Conservation (phyloP, 2,113 vertebrate species). For the Pterocles gutturalis region DNA sequence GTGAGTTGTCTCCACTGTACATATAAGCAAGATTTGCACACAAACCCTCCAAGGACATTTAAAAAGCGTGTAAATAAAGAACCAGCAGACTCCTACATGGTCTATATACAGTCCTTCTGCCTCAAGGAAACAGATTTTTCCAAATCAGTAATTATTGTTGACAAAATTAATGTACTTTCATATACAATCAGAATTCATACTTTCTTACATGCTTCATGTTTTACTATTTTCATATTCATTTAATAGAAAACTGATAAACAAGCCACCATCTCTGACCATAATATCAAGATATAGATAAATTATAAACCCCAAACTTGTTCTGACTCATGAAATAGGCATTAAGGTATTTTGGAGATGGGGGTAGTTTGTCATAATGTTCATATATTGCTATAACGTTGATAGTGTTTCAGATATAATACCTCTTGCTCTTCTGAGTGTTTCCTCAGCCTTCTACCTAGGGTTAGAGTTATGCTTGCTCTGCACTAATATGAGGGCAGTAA, state of each 20-base stretch:
- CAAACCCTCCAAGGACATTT: neutral
- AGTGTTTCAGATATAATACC: neutral
- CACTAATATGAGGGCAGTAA: neutral
- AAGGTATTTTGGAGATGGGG: neutral
- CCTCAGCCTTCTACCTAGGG: neutral
- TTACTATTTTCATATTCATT: neutral
- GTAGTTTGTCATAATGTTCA: neutral
- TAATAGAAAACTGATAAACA: neutral
- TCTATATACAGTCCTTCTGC: neutral
- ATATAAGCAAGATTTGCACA: neutral
- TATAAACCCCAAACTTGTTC: neutral
- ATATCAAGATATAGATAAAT: neutral
- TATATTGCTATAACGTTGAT: neutral
- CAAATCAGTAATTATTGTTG: neutral
- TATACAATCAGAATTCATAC: neutral
- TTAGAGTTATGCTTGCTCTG: neutral
- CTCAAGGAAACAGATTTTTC: neutral
- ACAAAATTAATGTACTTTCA: neutral
- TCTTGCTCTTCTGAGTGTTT: neutral
- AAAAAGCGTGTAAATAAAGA: neutral
- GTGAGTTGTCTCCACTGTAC: neutral
- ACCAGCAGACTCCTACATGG: neutral
- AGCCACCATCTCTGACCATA: neutral
- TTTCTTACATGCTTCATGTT: neutral
- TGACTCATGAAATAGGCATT: neutral